A percentile compares a stretch with the other conserved stretches of the same genome.
These are phyloP conservation scores for Strix uralensis DNA, from an alignment of 2,113 vertebrate genomes.

Conservation along the genomic window DNA sequence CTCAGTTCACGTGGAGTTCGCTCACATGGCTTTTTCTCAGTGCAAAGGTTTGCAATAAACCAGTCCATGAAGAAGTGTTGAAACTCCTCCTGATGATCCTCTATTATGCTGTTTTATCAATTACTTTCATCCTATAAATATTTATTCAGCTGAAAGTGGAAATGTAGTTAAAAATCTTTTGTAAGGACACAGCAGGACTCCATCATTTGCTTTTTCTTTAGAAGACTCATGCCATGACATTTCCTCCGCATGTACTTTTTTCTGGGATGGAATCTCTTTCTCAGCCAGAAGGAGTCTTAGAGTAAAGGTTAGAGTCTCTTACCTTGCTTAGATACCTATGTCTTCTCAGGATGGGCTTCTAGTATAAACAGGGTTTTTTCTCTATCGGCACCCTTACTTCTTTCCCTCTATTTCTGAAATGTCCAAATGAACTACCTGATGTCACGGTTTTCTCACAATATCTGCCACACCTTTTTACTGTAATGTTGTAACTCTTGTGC, in stretches of 20 bases:
- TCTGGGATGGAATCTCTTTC: neutral
- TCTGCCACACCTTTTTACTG: neutral
- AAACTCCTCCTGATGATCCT: neutral
- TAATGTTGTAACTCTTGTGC: neutral
- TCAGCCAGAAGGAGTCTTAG: neutral
- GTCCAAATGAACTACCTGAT: neutral
- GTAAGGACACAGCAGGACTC: neutral
- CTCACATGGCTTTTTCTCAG: neutral
- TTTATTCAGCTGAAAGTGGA: neutral
- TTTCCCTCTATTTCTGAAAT: neutral
- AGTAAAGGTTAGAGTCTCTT: neutral
- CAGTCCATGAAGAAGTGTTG: neutral
- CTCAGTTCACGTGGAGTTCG: neutral
- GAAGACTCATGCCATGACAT: neutral
- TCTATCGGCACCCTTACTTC: neutral
- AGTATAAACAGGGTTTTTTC: neutral
- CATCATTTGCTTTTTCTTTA: neutral
- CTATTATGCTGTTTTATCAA: neutral
- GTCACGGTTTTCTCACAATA: neutral
- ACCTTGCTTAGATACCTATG: neutral
- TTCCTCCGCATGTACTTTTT: neutral
- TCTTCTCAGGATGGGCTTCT: neutral
- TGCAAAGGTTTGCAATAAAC: neutral
- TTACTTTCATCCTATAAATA: neutral
- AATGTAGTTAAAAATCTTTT: neutral